Evolutionary conservation across 1,140 invertebrate genomes (phyloP), one percentile per base, ranked within the genome.

Genomic region (Trachelipus rathkii): DNA sequence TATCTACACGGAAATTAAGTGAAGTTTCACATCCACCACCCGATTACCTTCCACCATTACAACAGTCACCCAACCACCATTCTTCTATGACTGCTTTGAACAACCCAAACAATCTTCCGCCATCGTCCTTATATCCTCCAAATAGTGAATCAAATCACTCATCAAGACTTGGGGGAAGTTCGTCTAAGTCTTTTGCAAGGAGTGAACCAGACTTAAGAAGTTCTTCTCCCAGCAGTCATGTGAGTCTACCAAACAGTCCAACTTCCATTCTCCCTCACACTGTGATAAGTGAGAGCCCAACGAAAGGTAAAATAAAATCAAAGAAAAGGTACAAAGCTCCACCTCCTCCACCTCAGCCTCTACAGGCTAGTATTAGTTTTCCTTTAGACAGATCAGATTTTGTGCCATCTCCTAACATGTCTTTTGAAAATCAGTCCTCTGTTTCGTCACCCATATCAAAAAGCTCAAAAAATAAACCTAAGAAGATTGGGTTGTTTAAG

Each of bases 11-110:
- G 15, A 84, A 87, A 15, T 77, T 74, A 19, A 86, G 86, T 79
- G 92, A 90, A 83, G 90, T 89, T 24, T 91, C 90, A 68, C 91
- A 91, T 83, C 91, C 91, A 6, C 90, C 92, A 83, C 84, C 92
- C 9, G 83, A 87, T 11, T 86, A 84, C 74, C 83, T 82, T 23
- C 78, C 71, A 71, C 78, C 66, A 8, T 80, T 80, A 72, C 81
- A 60, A 71, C 67, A 78, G 82, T 73, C 44, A 24, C 75, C 67
- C 68, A 79, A 45, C 71, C 71, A 15, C 74, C 80, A 81, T 67
- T 79, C 80, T 13, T 73, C 77, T 45, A 75, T 81, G 75, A 79
- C 77, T 19, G 70, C 77, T 19, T 77, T 81, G 10, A 77, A 81
- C 45, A 60, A 77, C 21, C 80, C 75, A n/a, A 46, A 33, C 23